Base-by-base conservation (phyloP, 2,113 vertebrate species). In the Felis chaus region DNA sequence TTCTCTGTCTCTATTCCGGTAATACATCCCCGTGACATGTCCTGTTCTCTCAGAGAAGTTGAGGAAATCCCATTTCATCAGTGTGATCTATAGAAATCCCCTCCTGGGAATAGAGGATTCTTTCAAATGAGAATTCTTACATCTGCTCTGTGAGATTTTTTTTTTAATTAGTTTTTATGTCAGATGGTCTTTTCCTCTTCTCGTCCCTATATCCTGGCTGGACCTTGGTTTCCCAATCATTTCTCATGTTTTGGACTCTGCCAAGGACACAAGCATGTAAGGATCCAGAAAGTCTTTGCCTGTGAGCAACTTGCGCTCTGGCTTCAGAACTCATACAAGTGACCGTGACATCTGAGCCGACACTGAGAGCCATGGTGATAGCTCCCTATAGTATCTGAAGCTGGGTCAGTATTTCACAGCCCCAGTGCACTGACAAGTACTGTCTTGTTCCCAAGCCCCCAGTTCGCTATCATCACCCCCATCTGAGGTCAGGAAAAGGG, bases 341-440 rank as follows among this genome's bases (percentile, higher is more conserved):
- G 65, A 25, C 16, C 4, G 27, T 8, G 6, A 36, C 39, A 39
- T 31, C 36, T 8, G 31, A 63, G 65, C 25, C 65, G 12, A 3
- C 10, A 4, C 41, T 2, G 0, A 39, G 45, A 48, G 36, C 66
- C 5, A 0, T 21, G 68, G 13, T 7, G 9, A 10, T 66, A 63
- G 65, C 53, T 14, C n/a, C 81, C 3, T 19, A 27, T 3, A 13
- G 1, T 73, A 3, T 41, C n/a, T 1, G 41, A 31, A 50, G 29
- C n/a, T 50, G 33, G 41, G 10, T 55, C 23, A 2, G 18, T 57
- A 5, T 45, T 45, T 27, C 50, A 48, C 14, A 4, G 55, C 31
- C 48, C 68, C 3, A 0, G 7, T 14, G 19, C 11, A 12, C 31
- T 41, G 81, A 55, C 21, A 31, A 23, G 33, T 19, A 14, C 45